Evolutionary conservation across 2,888 invertebrate genomes (phyloP).

Genomic region (Yponomeuta sedellus): DNA sequence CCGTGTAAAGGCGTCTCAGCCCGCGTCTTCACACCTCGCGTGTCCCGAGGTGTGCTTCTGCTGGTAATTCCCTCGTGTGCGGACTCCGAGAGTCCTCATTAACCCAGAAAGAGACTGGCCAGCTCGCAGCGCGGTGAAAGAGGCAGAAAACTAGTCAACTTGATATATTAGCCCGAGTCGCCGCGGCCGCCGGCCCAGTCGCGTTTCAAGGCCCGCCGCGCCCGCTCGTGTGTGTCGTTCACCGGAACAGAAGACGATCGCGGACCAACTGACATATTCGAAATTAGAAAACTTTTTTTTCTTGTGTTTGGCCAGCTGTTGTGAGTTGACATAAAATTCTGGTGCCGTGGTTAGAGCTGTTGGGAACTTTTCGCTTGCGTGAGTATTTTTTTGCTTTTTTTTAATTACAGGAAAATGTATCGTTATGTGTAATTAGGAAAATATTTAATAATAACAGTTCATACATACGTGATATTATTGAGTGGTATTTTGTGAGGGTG

Average conservation of each 20-base stretch:
- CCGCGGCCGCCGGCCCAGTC: slow-evolving; percentile 5
- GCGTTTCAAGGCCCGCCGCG: neutral
- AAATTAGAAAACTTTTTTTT: neutral
- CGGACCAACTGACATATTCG: neutral
- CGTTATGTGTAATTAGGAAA: neutral
- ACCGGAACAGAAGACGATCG: neutral
- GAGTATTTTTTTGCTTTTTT: slow-evolving; percentile 8
- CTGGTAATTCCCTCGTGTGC: neutral
- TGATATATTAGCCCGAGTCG: slow-evolving; percentile 8
- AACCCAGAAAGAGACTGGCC: slow-evolving; percentile 14
- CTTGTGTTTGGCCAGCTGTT: neutral
- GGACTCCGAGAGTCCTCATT: slow-evolving; percentile 9
- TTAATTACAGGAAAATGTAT: neutral
- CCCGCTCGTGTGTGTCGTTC: neutral
- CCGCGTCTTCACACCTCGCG: neutral
- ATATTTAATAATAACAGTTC: too few species aligned
- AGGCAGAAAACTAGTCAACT: slow-evolving; percentile 10
- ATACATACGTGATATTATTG: too few species aligned
- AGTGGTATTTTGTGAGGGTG: neutral
- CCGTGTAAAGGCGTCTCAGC: too few species aligned
- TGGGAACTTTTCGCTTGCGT: slow-evolving; percentile 8
- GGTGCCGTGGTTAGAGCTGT: neutral
- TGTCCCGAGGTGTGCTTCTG: neutral
- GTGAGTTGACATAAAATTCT: neutral
- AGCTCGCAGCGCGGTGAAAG: slow-evolving; percentile 10